Evolutionary conservation across 2,888 invertebrate species (phyloP).

Genomic region (Dione vanillae): DNA sequence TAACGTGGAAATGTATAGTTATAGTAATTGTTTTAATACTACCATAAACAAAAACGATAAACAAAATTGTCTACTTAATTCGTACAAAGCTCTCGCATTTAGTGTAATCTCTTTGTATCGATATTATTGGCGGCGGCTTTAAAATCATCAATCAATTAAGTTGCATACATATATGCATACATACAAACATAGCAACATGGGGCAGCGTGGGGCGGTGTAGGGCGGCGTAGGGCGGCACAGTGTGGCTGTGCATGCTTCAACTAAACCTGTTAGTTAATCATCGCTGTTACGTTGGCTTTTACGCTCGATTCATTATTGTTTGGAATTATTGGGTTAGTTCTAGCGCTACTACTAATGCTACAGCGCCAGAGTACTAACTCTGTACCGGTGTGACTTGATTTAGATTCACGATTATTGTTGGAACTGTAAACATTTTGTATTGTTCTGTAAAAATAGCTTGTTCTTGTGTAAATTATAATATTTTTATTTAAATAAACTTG

Average conservation of each 20-base stretch:
- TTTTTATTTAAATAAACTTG: not conserved
- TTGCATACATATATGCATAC: not conserved
- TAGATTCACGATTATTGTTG: not conserved
- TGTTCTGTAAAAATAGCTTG: not conserved
- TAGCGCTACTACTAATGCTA: not conserved
- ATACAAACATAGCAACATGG: too few relatives aligned
- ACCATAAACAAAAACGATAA: constrained; percentile 4
- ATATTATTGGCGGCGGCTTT: constrained; percentile 3
- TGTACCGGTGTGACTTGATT: not conserved
- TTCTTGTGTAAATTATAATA: not conserved
- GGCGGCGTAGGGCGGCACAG: not conserved
- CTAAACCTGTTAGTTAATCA: constrained; percentile 23
- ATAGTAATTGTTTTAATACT: not conserved
- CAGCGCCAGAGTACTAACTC: not conserved
- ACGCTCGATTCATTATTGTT: constrained; percentile 11
- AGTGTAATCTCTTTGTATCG: constrained; percentile 7
- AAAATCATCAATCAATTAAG: constrained; percentile 23
- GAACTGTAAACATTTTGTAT: not conserved
- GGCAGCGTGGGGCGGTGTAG: not conserved
- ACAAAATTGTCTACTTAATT: not conserved
- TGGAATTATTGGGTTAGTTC: constrained; percentile 3
- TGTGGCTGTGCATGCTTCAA: not conserved
- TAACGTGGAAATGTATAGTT: not conserved
- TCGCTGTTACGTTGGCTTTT: not conserved
- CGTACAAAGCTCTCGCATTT: not conserved